Base-by-base conservation (phyloP, 1,140 invertebrate genomes). In the Diorhabda elongata region DNA sequence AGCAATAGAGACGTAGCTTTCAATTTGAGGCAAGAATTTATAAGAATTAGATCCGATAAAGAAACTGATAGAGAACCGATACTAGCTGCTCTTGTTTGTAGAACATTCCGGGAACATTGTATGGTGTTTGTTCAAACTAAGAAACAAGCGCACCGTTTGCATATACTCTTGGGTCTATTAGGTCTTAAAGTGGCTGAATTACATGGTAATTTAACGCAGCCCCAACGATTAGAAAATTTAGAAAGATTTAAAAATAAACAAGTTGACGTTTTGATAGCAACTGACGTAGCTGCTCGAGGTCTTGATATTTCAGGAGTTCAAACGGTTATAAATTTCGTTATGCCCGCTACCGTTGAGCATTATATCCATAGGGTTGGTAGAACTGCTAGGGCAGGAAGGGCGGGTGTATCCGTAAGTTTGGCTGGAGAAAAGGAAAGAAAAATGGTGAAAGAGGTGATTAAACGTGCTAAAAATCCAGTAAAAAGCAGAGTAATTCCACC, bases 121-220 rank as follows among this genome's bases (percentile, higher is more conserved):
- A 98, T 99, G 81, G 88, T 99, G 42, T 99, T 99, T 85, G 93
- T 98, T 9, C 93, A 94, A 81, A 99, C 97, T 0, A 98, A 99
- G 83, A 92, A 90, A 74, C 91, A 96, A 80, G 96, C 96, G 26
- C 96, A 98, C 81, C 82, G 94, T 44, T 82, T 99, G 58, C 94
- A 97, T 77, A 92, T 99, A 69, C 78, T 98, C 0, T 82, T 99
- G 2, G 95, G 96, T 2, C 83, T 99, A 43, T 82, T 99, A 44
- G 75, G 77, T 2, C 64, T 81, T 2, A 73, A 78, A 66, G 79
- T 94, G 44, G 96, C 92, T 0, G 97, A 99, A 83, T 84, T 99
- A 43, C 98, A 99, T 81, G 96, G 97, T 0, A 96, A 97, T 80
- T 83, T 99, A 1, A 92, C 93, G 4, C 98, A 99, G 82, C 90